Evolutionary conservation across 2,113 vertebrate species (phyloP).

Genomic region (Choloepus hoffmanni): DNA sequence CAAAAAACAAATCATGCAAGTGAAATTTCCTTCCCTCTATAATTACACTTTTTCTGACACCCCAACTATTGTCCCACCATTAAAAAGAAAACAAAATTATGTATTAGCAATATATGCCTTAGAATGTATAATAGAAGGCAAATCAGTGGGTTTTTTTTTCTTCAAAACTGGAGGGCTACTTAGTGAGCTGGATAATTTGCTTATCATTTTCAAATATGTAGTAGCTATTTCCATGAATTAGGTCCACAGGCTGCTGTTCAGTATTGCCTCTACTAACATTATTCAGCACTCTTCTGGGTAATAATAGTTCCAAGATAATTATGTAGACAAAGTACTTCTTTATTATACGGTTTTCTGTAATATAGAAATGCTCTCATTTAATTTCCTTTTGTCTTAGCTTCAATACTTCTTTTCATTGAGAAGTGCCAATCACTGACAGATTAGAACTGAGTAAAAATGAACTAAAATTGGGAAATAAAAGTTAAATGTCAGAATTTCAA

Average conservation of each 20-base stretch:
- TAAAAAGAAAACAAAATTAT: not conserved
- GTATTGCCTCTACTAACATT: not conserved
- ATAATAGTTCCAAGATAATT: constrained; percentile 12
- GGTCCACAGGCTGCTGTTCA: not conserved
- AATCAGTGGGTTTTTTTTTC: not conserved
- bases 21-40: not conserved
- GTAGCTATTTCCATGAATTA: not conserved
- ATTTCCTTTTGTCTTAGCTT: not conserved
- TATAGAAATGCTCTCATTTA: not conserved
- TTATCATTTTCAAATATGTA: constrained; percentile 13
- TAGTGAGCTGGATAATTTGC: not conserved
- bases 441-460: constrained; percentile 4
- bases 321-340: not conserved
- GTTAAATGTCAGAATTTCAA: not conserved
- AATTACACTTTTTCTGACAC: not conserved
- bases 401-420: not conserved
- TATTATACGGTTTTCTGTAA: not conserved
- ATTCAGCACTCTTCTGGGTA: not conserved
- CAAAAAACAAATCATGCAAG: not conserved
- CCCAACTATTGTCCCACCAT: not conserved
- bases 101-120: not conserved
- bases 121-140: not conserved
- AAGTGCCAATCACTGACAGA: not conserved
- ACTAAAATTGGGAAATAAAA: constrained; percentile 1
- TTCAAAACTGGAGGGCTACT: not conserved